Percentiles rank a stretch among this genome's conserved stretches.
These are phyloP conservation scores for Ictalurus punctatus DNA, from an alignment of 2,113 vertebrate genomes.

Conservation along the genomic window DNA sequence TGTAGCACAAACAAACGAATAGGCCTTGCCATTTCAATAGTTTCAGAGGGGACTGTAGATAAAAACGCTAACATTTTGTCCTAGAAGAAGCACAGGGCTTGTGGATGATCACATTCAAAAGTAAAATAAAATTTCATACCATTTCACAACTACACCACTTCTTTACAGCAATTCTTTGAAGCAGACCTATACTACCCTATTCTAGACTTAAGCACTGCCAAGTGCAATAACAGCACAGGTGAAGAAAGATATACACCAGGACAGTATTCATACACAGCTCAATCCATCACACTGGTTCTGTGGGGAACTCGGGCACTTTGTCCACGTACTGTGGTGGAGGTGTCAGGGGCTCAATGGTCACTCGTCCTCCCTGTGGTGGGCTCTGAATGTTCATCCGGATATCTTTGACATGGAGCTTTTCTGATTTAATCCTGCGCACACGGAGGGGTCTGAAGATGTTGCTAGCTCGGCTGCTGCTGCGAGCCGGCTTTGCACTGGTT, in stretches of 20 bases:
- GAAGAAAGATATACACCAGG: background rate
- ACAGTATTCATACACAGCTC: background rate
- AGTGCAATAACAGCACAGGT: background rate
- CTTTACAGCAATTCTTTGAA: background rate
- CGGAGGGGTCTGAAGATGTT: slow-evolving; percentile 83
- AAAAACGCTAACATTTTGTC: background rate
- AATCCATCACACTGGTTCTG: slow-evolving; percentile 22
- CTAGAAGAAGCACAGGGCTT: background rate
- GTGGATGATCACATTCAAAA: background rate
- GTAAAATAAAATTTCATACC: background rate
- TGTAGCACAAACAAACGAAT: no score
- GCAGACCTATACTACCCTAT: background rate
- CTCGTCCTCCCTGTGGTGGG: slow-evolving; percentile 64
- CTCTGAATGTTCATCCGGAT: slow-evolving; percentile 74
- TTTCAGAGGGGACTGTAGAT: background rate
- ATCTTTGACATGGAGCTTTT: slow-evolving; percentile 91
- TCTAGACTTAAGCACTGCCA: background rate
- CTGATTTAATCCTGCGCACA: slow-evolving; percentile 90
- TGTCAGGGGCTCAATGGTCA: slow-evolving; percentile 90
- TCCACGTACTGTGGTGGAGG: slow-evolving; percentile 90
- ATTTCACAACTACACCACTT: background rate
- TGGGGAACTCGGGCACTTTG: slow-evolving; percentile 66
- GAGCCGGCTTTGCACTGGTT: slow-evolving; percentile 49
- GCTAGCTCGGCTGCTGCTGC: slow-evolving; percentile 77
- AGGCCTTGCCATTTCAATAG: no score